Base-by-base conservation (phyloP, 2,888 invertebrate species). In the Andrena camellia region DNA sequence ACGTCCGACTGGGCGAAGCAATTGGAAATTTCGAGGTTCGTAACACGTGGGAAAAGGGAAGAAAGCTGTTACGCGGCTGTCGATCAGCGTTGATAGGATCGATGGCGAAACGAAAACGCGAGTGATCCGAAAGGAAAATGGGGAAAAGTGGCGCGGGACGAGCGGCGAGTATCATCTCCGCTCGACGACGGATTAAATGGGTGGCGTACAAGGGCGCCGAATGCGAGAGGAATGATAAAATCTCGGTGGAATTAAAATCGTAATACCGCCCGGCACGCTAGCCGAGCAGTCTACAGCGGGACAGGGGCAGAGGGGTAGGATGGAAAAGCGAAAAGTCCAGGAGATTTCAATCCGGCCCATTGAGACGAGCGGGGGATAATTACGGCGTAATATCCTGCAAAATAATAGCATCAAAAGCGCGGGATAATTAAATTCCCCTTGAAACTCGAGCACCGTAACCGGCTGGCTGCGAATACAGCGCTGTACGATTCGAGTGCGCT, bases 391-490 rank as follows among this genome's bases (percentile, higher is more conserved):
- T 88, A 87, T 81, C 82, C 69, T 74, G 71, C 81, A 85, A 90
- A 88, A 90, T 90, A 88, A 90, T 90, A 86, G 90, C 89, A 83
- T 88, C 86, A 88, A 86, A 90, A 89, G 88, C 85, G 59, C 72
- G 83, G 82, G 90, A 90, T 88, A 90, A 90, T 91, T 89, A 91
- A 90, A 91, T 90, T 88, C 83, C 82, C 83, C 87, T 87, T 64
- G 71, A 85, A 78, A 77, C 64, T 78, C 69, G 70, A 70, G 77
- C 48, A 76, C 64, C 66, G 71, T 63, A 76, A 72, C 62, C 81
- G 67, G 62, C 75, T 69, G 64, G 42, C 72, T 69, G 33, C 71
- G 69, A 42, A 20, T 17, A 17, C 23, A 72, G 63, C 76, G 54
- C 81, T 62, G 74, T 29, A 69, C 69, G 64, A 52, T 85, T 77